These are phyloP conservation scores for Neosilurus mollespiculum DNA, from an alignment of 2,797 vertebrate genomes.

Conservation along the genomic window DNA sequence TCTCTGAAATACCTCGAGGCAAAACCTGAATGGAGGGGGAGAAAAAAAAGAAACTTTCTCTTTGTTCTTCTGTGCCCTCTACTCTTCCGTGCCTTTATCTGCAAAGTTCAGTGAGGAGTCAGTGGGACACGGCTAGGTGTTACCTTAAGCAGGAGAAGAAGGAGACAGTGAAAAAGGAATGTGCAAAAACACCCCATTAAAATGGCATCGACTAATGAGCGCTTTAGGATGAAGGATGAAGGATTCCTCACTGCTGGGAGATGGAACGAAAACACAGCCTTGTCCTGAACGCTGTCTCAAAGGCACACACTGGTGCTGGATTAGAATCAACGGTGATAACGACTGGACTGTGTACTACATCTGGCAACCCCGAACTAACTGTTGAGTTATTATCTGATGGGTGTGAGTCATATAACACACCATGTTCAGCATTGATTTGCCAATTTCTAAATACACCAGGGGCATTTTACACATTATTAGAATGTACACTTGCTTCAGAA, in stretches of 20 bases:
- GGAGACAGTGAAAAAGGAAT: constrained; percentile 42
- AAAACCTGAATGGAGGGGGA: constrained; percentile 34
- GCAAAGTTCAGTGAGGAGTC: constrained; percentile 73
- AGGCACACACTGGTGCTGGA: not conserved
- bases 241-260: not conserved
- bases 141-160: constrained; percentile 60
- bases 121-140: constrained; percentile 65
- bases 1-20: constrained; percentile 31
- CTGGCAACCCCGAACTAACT: constrained; percentile 6
- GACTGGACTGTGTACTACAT: not conserved
- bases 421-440: not conserved
- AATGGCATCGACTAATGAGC: not conserved
- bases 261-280: not conserved
- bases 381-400: not conserved
- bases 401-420: not conserved
- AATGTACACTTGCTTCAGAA: not conserved
- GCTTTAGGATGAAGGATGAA: not conserved
- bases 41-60: constrained; percentile 46
- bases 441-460: not conserved
- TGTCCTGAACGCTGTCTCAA: not conserved
- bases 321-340: not conserved
- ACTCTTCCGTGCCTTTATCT: constrained; percentile 68
- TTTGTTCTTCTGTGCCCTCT: constrained; percentile 63
- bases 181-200: constrained; percentile 19
- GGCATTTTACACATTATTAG: not conserved